Conservation (phyloP, 2,888 invertebrate genomes). For the Pristionchus entomophagus region DNA sequence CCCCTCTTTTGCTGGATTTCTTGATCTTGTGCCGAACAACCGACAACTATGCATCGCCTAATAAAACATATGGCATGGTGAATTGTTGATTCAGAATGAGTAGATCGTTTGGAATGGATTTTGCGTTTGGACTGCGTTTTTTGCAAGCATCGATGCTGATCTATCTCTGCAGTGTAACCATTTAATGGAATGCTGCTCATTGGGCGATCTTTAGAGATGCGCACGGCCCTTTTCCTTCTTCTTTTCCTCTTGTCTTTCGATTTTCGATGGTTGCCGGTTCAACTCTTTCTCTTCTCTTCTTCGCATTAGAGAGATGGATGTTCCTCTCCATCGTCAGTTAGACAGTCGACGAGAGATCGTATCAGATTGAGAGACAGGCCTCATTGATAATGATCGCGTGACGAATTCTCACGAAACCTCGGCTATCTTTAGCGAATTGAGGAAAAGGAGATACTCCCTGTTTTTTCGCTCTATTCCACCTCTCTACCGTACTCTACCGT, state of each 20-base stretch:
- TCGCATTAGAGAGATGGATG: background rate
- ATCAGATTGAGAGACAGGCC: background rate
- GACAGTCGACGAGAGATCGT: background rate
- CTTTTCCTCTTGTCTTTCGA: background rate
- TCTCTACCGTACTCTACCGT: slow-evolving; percentile 38
- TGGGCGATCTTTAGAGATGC: background rate
- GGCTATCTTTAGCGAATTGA: slow-evolving; percentile 40
- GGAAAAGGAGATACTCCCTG: background rate
- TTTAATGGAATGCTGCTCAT: background rate
- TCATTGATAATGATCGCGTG: slow-evolving; percentile 7
- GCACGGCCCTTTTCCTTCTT: slow-evolving; percentile 29
- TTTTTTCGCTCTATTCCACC: too few relatives aligned
- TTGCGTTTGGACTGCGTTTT: too few relatives aligned
- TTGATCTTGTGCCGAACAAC: too few relatives aligned
- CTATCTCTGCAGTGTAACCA: background rate
- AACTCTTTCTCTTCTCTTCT: background rate
- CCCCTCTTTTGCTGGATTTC: too few relatives aligned
- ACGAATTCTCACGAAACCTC: slow-evolving; percentile 18
- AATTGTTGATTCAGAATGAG: too few relatives aligned
- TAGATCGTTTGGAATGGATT: too few relatives aligned
- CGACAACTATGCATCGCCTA: too few relatives aligned
- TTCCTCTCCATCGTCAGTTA: background rate
- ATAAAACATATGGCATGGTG: too few relatives aligned
- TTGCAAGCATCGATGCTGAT: background rate
- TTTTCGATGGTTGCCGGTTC: slow-evolving; percentile 2